A percentile compares a stretch with the other conserved stretches of the same genome.
Conservation (phyloP, 1,140 invertebrate genomes). For the Plectrocnemia conspersa region DNA sequence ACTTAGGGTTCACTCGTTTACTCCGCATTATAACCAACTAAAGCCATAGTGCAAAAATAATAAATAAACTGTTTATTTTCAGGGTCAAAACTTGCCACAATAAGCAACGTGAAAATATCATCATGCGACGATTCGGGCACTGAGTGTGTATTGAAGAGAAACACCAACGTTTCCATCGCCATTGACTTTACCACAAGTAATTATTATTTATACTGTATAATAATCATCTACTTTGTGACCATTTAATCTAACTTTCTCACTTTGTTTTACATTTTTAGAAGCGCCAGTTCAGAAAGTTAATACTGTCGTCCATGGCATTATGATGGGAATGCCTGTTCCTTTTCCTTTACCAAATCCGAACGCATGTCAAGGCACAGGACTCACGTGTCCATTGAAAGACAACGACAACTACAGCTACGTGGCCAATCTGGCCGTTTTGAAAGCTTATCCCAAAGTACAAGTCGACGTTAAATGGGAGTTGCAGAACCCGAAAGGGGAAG, state of each 20-base stretch:
- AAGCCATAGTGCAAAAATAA: no score
- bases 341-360: conserved; percentile 65
- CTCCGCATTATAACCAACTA: no score
- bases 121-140: conserved; percentile 51
- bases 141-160: conserved; percentile 57
- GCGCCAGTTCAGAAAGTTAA: conserved; percentile 46
- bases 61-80: no score
- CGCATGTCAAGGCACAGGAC: conserved; percentile 60
- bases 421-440: conserved; percentile 55
- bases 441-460: conserved; percentile 62
- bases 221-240: conserved; percentile 3
- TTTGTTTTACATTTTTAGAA: conserved; percentile 48
- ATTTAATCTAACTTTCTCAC: neutral
- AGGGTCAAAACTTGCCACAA: conserved; percentile 58
- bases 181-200: conserved; percentile 58
- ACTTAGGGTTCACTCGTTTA: no score
- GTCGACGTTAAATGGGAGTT: conserved; percentile 71
- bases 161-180: conserved; percentile 56
- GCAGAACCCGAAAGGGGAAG: conserved; percentile 53
- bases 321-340: conserved; percentile 63
- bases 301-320: conserved; percentile 64
- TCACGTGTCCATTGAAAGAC: conserved; percentile 62
- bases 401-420: conserved; percentile 56
- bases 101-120: conserved; percentile 52
- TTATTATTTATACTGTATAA: conserved; percentile 33